Base-by-base conservation (phyloP, 2,888 invertebrate species). In the Pomacea canaliculata region DNA sequence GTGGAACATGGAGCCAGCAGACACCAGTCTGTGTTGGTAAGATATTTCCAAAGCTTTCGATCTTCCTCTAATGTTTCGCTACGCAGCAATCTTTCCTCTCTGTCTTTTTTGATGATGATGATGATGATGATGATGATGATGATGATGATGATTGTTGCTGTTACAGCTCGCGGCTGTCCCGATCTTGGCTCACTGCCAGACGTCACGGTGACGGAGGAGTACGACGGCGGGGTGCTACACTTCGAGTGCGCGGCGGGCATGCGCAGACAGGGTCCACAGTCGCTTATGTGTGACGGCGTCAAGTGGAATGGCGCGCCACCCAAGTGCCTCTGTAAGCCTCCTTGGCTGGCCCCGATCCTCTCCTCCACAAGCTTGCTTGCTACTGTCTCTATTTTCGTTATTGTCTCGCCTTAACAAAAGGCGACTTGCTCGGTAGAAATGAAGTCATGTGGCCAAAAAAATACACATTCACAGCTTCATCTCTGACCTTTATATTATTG, bases 211-310 rank as follows among this genome's bases (percentile, higher is more conserved):
- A 71, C 59, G 59, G 79, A 81, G 68, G 75, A 76, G 46, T 80
- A 78, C 72, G 70, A 75, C 13, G 84, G 83, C 19, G 84, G 86
- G 13, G 76, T 85, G 18, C 60, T 86, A 18, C 79, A 79, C 49
- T 85, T 86, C 68, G 46, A 62, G 12, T 87, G 87, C 82, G 74
- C 80, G 7, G 78, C 75, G 4, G 81, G 82, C 10, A 81, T 81
- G 59, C 76, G 78, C 7, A 73, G 85, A 46, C 65, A 83, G 10
- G 87, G 87, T 1, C 78, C 82, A 4, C 78, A 79, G n/a, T 72
- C 71, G 56, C 71, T 85, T 19, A 80, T 81, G 67, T 87, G 87
- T 79, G 80, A 86, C 70, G 84, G 85, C 1, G 73, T 63, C 7
- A 76, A 66, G 7, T 87, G 86, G 85, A 83, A 77, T 69, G 71